Base-by-base conservation (phyloP, 2,888 invertebrate species). In the Cerastoderma edule region DNA sequence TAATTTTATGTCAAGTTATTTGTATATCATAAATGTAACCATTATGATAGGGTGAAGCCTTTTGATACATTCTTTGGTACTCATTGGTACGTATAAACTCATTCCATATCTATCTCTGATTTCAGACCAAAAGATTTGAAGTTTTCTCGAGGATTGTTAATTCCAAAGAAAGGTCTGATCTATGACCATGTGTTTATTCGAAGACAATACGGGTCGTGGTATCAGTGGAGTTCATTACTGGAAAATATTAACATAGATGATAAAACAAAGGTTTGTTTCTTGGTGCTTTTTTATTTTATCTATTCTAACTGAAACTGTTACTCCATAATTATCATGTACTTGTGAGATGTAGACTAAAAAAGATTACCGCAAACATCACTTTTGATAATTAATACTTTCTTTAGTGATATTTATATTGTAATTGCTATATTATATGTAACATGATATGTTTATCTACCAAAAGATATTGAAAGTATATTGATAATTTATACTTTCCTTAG, bases 61-160 rank as follows among this genome's bases (percentile, higher is more conserved):
- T n/a, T n/a, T 46, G 16, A 5, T 5, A 5, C n/a, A 46, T n/a
- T 46, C n/a, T 46, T 46, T n/a, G 5, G n/a, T 46, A 2, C 2
- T 46, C 46, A 46, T 1, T 46, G 2, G 16, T 19, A 1, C 1
- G 5, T 16, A 46, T 1, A 46, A 46, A 46, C 19, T 56, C 16
- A 6, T 56, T 28, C 16, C 56, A 56, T 56, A 56, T 39, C 28
- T 65, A 79, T 78, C n/a, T n/a, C n/a, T n/a, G n/a, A n/a, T n/a
- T 57, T 16, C 85, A 92, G 92, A 76, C 92, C 92, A 19, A 91
- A 90, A 69, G 89, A 91, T 28, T 78, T 92, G 66, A 92, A 92
- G 83, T 85, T 92, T 76, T 78, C 91, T 1, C 84, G 91, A 24
- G 85, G 86, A 24, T 74, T 90, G 67, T 79, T 92, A 81, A 89